Percentiles rank a stretch among this genome's conserved stretches.
phyloP scores from a whole-genome alignment of 1,140 invertebrate genomes.

The Microplitis mediator region DNA sequence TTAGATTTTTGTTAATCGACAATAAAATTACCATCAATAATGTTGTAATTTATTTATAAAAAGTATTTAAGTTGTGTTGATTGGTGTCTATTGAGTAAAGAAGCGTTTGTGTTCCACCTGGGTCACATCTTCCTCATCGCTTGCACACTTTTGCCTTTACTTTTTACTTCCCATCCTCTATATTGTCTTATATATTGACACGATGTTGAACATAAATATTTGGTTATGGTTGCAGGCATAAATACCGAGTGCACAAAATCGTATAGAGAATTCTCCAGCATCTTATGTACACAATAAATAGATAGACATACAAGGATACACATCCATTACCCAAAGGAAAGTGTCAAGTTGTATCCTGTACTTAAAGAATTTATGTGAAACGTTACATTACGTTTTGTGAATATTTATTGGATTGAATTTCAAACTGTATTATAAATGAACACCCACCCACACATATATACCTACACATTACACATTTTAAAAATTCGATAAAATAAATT shows the following conservation, averaged over 20 bases:
- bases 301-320: not conserved
- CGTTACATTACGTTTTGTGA: conserved; percentile 5
- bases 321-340: conserved; percentile 15
- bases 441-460: not conserved
- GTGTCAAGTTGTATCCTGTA: conserved; percentile 19
- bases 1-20: too few species aligned
- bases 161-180: not conserved
- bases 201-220: not conserved
- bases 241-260: not conserved
- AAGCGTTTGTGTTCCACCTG: too few species aligned
- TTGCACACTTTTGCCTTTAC: too few species aligned
- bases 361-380: conserved; percentile 14
- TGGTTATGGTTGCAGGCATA: not conserved
- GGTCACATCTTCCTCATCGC: too few species aligned
- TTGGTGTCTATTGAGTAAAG: too few species aligned
- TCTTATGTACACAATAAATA: not conserved
- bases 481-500: not conserved
- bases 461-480: not conserved
- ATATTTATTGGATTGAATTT: conserved; percentile 15
- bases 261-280: not conserved
- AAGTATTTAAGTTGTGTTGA: too few species aligned
- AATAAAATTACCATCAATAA: too few species aligned
- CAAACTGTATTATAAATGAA: conserved; percentile 1
- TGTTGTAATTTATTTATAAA: too few species aligned
- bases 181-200: not conserved